A percentile compares a stretch with the other conserved stretches of the same genome.
Evolutionary conservation across 2,888 invertebrate genomes (phyloP).

Genomic region (Cephus pulcher): DNA sequence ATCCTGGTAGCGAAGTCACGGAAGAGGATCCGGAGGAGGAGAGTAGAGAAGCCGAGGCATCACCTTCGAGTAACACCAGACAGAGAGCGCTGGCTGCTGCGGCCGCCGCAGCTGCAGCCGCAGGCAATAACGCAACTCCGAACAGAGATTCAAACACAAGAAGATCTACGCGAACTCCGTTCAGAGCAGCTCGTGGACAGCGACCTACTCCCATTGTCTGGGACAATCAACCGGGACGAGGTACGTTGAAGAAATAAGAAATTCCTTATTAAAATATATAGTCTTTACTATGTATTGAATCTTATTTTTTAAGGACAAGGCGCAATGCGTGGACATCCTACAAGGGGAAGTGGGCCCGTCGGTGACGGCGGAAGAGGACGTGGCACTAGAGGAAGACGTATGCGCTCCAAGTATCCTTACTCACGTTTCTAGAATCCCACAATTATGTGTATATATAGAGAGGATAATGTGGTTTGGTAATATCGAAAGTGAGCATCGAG

Average conservation of each 20-base stretch:
- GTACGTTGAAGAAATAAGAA: conserved; percentile 20
- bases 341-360: conserved; percentile 44
- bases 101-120: conserved; percentile 52
- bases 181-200: conserved; percentile 59
- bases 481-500: not conserved
- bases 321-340: conserved; percentile 44
- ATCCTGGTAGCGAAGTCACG: conserved; percentile 64
- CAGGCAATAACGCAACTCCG: conserved; percentile 40
- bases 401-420: conserved; percentile 46
- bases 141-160: conserved; percentile 52
- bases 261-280: not conserved
- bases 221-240: conserved; percentile 63
- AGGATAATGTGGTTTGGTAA: not conserved
- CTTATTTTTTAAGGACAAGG: conserved; percentile 38
- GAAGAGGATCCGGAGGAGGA: conserved; percentile 71
- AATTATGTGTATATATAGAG: not conserved
- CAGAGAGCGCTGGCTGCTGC: conserved; percentile 53
- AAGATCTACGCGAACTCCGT: conserved; percentile 56
- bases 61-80: conserved; percentile 72
- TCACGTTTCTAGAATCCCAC: conserved; percentile 33
- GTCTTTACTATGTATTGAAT: not conserved
- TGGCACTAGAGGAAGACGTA: conserved; percentile 49
- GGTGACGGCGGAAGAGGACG: conserved; percentile 48
- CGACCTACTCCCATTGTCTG: conserved; percentile 76
- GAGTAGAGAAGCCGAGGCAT: conserved; percentile 86